phyloP scores from a whole-genome alignment of 1,140 invertebrate genomes.

The Glomeris maerens region DNA sequence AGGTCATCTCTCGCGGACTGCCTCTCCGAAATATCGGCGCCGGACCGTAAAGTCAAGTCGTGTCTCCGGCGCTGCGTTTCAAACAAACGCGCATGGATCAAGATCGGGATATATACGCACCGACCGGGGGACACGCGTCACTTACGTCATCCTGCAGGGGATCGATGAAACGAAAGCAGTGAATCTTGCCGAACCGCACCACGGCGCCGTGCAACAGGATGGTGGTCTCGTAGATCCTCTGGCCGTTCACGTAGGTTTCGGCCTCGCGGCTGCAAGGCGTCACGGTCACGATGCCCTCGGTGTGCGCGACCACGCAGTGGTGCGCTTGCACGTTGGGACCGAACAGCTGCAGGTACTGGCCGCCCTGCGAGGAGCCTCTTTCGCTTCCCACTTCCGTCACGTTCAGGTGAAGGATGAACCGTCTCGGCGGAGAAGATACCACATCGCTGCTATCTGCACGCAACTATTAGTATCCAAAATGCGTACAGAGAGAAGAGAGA shows the following conservation, averaged over 20 bases:
- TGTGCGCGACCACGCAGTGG: slow-evolving; percentile 84
- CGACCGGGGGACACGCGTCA: too few relatives aligned
- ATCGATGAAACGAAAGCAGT: slow-evolving; percentile 86
- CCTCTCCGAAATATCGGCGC: not conserved
- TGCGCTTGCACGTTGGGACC: slow-evolving; percentile 73
- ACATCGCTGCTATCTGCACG: slow-evolving; percentile 45
- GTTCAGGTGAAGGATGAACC: slow-evolving; percentile 47
- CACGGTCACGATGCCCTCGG: slow-evolving; percentile 77
- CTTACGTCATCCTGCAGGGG: slow-evolving; percentile 70
- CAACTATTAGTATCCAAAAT: slow-evolving; percentile 3
- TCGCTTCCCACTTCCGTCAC: slow-evolving; percentile 59
- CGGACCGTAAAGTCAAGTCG: too few relatives aligned
- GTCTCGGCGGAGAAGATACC: slow-evolving; percentile 36
- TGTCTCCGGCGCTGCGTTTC: too few relatives aligned
- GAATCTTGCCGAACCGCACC: slow-evolving; percentile 73
- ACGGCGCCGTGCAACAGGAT: slow-evolving; percentile 74
- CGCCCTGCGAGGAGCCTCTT: slow-evolving; percentile 32
- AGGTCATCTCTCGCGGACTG: slow-evolving; percentile 11
- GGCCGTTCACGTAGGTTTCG: slow-evolving; percentile 84
- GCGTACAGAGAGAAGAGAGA: slow-evolving; percentile 4
- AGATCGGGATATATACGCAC: too few relatives aligned
- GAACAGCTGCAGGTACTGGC: slow-evolving; percentile 33
- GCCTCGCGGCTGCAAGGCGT: slow-evolving; percentile 85
- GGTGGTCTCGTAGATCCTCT: slow-evolving; percentile 80
- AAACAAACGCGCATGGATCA: too few relatives aligned